These are phyloP conservation scores for Gymnopithys bicolor DNA, from an alignment of 2,797 vertebrate species.

Conservation along the genomic window DNA sequence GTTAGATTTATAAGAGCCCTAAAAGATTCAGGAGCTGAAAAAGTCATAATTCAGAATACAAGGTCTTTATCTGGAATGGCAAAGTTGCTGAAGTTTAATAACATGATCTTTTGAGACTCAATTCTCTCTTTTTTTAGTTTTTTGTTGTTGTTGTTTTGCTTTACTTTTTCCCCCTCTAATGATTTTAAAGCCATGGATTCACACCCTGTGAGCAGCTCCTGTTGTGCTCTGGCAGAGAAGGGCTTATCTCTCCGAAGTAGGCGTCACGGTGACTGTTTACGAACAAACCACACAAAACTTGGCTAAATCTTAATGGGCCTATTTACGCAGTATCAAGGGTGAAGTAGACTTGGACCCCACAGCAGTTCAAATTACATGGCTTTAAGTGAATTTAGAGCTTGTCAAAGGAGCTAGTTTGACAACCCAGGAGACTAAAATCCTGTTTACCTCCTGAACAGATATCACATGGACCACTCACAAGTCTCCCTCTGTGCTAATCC, in stretches of 20 bases:
- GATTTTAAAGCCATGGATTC: background rate
- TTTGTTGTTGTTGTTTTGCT: too few species aligned
- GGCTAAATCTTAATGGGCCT: conserved; percentile 59
- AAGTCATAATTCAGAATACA: background rate
- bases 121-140: background rate
- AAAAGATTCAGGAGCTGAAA: background rate
- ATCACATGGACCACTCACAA: conserved; percentile 59
- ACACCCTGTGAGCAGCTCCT: background rate
- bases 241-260: conserved; percentile 31
- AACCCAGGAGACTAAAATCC: conserved; percentile 64
- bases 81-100: background rate
- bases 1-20: background rate
- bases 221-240: conserved; percentile 37
- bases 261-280: conserved; percentile 1
- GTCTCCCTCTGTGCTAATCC: conserved; percentile 56
- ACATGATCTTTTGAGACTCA: background rate
- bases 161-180: too few species aligned
- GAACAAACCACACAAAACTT: conserved; percentile 52
- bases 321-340: conserved; percentile 58
- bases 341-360: conserved; percentile 62
- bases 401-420: conserved; percentile 63
- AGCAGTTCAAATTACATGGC: conserved; percentile 67
- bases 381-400: conserved; percentile 65
- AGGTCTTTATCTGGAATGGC: background rate
- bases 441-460: conserved; percentile 66